These are phyloP conservation scores for Sebastes flavidus DNA, from an alignment of 2,797 vertebrate genomes.

Conservation along the genomic window DNA sequence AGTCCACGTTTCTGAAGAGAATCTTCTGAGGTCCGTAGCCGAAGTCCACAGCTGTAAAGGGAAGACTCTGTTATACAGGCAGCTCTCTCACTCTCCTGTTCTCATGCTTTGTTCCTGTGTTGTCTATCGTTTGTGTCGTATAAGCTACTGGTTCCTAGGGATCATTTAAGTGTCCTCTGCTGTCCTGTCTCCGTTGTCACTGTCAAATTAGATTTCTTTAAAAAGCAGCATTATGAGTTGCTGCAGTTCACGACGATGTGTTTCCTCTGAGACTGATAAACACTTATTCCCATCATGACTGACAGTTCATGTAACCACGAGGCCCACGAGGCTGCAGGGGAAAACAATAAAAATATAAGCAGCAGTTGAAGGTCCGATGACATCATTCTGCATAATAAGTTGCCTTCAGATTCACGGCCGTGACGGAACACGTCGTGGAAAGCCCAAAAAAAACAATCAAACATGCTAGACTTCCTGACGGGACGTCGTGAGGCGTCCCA, in stretches of 20 bases:
- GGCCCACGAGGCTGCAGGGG: no score
- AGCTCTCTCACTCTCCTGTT: background rate
- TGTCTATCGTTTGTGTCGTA: background rate
- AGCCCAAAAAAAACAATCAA: no score
- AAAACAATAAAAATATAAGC: no score
- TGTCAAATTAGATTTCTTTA: background rate
- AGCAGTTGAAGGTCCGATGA: no score
- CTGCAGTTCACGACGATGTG: background rate
- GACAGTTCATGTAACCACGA: background rate
- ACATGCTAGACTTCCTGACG: no score
- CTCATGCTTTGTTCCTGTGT: background rate
- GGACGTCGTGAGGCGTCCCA: no score
- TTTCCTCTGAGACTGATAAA: background rate
- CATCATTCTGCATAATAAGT: no score
- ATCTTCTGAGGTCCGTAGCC: conserved; percentile 84
- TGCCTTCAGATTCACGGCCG: no score
- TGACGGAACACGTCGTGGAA: no score
- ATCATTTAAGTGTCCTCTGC: background rate
- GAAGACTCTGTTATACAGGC: background rate
- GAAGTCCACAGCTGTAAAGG: conserved; percentile 86
- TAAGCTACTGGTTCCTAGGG: background rate
- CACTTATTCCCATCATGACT: background rate
- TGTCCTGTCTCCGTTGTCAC: background rate
- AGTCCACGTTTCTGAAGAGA: conserved; percentile 92
- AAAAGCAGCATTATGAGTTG: no score